Percentiles rank a stretch among this genome's conserved stretches.
These are phyloP conservation scores for Origma solitaria DNA, from an alignment of 2,113 vertebrate genomes.

Conservation along the genomic window DNA sequence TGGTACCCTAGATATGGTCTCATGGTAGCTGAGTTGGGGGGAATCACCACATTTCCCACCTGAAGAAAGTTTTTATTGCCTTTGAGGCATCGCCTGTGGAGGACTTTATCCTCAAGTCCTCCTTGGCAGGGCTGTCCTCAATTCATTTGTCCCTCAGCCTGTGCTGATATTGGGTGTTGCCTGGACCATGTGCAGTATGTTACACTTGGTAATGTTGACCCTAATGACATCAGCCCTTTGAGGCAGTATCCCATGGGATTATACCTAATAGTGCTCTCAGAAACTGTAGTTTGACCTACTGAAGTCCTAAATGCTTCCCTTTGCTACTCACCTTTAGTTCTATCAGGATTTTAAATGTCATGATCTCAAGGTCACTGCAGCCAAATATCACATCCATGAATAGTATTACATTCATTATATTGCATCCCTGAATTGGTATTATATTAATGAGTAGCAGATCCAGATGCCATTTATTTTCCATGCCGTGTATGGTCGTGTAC, in stretches of 20 bases:
- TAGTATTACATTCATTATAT: neutral
- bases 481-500: neutral
- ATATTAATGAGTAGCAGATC: neutral
- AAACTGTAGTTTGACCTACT: neutral
- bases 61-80: neutral
- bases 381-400: neutral
- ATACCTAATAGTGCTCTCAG: neutral
- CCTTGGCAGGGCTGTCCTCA: neutral
- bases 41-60: neutral
- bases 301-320: neutral
- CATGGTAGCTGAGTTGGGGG: neutral
- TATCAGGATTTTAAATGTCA: neutral
- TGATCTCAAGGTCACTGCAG: neutral
- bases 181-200: rapidly evolving
- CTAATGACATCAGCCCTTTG: neutral
- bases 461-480: neutral
- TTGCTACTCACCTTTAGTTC: neutral
- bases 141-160: neutral
- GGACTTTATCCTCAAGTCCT: neutral
- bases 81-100: too few relatives aligned
- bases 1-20: neutral
- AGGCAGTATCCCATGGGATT: neutral
- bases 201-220: neutral
- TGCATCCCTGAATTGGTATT: neutral
- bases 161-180: too few relatives aligned